Conservation (phyloP, 2,113 vertebrate species). For the Hystrix cristata region DNA sequence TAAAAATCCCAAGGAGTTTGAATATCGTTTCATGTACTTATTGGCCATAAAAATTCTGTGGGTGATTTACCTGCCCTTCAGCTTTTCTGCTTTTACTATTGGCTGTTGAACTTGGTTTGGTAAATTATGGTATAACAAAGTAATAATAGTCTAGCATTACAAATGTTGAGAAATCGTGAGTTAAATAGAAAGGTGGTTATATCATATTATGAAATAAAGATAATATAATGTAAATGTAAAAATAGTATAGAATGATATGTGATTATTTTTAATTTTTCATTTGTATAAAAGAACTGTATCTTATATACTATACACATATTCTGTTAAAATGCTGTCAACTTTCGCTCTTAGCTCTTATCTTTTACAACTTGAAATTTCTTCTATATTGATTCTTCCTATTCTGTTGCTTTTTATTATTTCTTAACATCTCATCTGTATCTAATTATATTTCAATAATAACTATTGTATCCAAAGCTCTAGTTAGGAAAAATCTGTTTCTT, state of each 20-base stretch:
- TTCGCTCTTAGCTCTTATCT: background rate
- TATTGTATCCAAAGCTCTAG: background rate
- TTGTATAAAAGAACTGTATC: background rate
- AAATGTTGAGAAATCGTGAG: background rate
- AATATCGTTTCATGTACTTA: background rate
- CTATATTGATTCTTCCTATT: background rate
- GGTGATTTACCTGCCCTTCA: background rate
- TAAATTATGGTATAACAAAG: background rate
- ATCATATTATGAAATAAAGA: background rate
- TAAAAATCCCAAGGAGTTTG: background rate
- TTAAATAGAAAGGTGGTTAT: background rate
- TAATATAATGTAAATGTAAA: background rate
- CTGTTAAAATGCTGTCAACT: background rate
- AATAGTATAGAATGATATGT: background rate
- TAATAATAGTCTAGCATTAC: background rate
- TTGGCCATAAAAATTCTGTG: background rate
- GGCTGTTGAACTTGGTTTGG: background rate
- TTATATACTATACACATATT: background rate
- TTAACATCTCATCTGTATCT: conserved; percentile 41
- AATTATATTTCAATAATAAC: conserved; percentile 61
- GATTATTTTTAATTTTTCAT: conserved; percentile 1
- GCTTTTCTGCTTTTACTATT: background rate
- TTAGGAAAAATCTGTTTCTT: background rate
- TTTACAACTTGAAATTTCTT: conserved; percentile 39
- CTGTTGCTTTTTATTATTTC: background rate